Percentiles rank a stretch among this genome's conserved stretches.
Conservation (phyloP, 2,113 vertebrate species). For the Neodon shergylaensis region DNA sequence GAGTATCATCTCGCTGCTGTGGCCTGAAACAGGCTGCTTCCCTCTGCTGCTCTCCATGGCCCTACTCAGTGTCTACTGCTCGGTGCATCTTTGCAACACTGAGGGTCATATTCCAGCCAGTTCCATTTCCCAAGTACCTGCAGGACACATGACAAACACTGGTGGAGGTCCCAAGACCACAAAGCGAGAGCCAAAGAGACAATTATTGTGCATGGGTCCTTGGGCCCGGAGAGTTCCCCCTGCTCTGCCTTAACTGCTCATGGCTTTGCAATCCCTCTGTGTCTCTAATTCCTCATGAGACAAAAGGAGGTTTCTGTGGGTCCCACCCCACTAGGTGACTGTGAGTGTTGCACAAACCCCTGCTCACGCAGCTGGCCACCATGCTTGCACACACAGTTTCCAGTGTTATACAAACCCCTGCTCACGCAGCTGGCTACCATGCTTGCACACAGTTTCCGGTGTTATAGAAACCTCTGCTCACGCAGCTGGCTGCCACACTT, state of each 20-base stretch:
- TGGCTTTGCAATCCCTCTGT: neutral
- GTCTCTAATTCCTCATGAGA: neutral
- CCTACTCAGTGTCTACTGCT: neutral
- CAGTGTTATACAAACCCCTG: too few relatives aligned
- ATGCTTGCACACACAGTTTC: neutral
- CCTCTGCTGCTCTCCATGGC: neutral
- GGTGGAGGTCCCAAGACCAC: neutral
- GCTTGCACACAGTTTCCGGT: too few relatives aligned
- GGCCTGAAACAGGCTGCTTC: neutral
- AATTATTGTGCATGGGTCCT: neutral
- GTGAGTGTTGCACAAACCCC: neutral
- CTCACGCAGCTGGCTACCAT: too few relatives aligned
- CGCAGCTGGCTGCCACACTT: too few relatives aligned
- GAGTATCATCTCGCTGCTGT: too few relatives aligned
- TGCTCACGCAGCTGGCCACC: fast-evolving
- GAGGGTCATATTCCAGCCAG: neutral
- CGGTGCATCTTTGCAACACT: neutral
- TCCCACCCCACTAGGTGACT: neutral
- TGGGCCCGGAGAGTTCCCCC: neutral
- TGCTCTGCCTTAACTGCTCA: neutral
- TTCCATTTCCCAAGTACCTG: neutral
- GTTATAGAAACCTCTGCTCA: too few relatives aligned
- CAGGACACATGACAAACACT: neutral
- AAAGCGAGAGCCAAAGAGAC: neutral
- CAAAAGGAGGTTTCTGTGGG: neutral